Conservation (phyloP, 2,797 vertebrate genomes). For the Lophotriccus pileatus region DNA sequence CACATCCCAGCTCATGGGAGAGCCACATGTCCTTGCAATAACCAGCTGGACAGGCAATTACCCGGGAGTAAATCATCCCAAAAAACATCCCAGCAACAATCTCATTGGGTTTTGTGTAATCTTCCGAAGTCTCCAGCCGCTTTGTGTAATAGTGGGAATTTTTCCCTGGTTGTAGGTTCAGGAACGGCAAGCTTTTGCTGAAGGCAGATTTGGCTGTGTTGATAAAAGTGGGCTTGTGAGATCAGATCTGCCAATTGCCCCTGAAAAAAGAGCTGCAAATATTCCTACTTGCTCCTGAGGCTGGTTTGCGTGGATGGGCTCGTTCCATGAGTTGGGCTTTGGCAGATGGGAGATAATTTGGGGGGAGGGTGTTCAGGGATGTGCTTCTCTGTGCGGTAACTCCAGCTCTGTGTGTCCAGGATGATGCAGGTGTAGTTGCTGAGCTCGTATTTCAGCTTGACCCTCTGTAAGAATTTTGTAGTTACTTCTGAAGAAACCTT, state of each 20-base stretch:
- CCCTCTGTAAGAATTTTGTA: background rate
- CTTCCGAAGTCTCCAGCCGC: background rate
- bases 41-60: background rate
- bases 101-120: background rate
- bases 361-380: no score
- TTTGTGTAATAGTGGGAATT: background rate
- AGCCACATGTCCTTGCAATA: background rate
- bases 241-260: background rate
- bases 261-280: background rate
- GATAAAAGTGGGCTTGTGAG: background rate
- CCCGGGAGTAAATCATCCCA: background rate
- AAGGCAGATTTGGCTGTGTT: background rate
- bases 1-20: background rate
- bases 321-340: background rate
- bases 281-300: background rate
- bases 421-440: background rate
- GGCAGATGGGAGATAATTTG: background rate
- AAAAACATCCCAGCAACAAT: no score
- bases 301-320: background rate
- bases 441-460: background rate
- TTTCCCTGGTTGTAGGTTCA: background rate
- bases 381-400: no score
- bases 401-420: background rate
- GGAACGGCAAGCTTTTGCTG: background rate
- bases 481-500: background rate